Base-by-base conservation (phyloP, 1,140 invertebrate genomes). In the Trichoplusia ni region DNA sequence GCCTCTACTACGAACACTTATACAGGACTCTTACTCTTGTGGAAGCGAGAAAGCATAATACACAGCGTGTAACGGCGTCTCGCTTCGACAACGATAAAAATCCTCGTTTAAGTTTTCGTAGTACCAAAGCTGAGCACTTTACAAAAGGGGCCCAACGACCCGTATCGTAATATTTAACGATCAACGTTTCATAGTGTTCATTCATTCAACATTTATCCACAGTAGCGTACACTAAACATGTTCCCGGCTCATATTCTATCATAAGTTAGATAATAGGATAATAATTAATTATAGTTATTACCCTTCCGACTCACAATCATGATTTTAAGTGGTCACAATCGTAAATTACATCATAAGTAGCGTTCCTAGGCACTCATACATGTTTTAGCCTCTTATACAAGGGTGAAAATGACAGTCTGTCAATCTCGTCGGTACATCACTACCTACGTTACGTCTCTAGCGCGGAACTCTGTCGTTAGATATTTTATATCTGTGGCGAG, bases 311-410 rank as follows among this genome's bases (percentile, higher is more conserved):
- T 87, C 84, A 87, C 84, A 89, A 87, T 86, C 82, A 86, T 82
- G 82, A 74, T 82, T 81, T 80, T 75, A 74, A 74, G 69, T 87
- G 86, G 83, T 87, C 83, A 74, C 69, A 74, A 75, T 81, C 69
- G 69, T 84, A 81, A 82, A 84, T 79, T 86, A 85, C 70, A 85
- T 86, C 83, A 85, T 89, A 89, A 89, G 81, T 87, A 79, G 81
- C 81, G 68, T 87, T 82, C 71, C 79, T 86, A 89, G 86, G 86
- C 86, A 88, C 86, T 89, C 79, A 56, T 84, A 83, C 69, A 81
- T 71, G 69, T 72, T 53, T 76, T 81, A 87, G 82, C 86, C 82
- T 86, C 80, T 61, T 77, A 73, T 60, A 72, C 47, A 44, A 58
- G 54, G 61, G 64, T 65, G 42, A 51, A 31, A 59, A 59, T 29